Base-by-base conservation (phyloP, 2,797 vertebrate genomes). In the Tachyglossus aculeatus region DNA sequence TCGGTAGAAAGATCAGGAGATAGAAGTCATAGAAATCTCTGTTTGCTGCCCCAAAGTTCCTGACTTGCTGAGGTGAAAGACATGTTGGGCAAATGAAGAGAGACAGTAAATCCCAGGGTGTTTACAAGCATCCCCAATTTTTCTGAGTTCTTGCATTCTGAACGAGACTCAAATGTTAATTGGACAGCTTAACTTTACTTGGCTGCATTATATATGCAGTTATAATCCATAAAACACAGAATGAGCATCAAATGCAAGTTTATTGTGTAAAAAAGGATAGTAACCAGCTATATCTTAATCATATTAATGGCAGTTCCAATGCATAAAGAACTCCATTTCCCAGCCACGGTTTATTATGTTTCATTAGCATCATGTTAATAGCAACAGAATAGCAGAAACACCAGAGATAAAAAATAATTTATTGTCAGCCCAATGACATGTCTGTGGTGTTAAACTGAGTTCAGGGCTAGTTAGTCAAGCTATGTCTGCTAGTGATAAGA, bases 391-490 rank as follows among this genome's bases (percentile, higher is more conserved):
- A 53, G 48, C 60, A 66, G 76, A 80, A 80, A 77, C 29, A 27
- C 14, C 58, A 54, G 72, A 71, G 64, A 71, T 80, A 69, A 59
- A 76, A 80, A 80, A 64, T 45, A 47, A 31, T 75, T 83, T 69
- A 50, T 69, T 66, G 63, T 59, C 36, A 53, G 47, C 21, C 60
- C 66, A 63, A 45, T 59, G 61, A 22, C 29, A 70, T 80, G 71
- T 70, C 80, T 81, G 38, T 33, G 73, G 18, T 34, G 29, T 71
- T 75, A 58, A 55, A 66, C 66, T 8, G 11, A 48, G 41, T 22
- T 21, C 24, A 5, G 12, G 7, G 5, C 37, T 57, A 34, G 51
- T 70, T 67, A 45, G 56, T 67, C n/a, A 33, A 38, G 13, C 7
- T 64, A 62, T 82, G 50, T 59, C 18, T 39, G 29, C 37, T 24